Conservation (phyloP, 35 echinoderm and acorn worm species). For the Lytechinus variegatus region DNA sequence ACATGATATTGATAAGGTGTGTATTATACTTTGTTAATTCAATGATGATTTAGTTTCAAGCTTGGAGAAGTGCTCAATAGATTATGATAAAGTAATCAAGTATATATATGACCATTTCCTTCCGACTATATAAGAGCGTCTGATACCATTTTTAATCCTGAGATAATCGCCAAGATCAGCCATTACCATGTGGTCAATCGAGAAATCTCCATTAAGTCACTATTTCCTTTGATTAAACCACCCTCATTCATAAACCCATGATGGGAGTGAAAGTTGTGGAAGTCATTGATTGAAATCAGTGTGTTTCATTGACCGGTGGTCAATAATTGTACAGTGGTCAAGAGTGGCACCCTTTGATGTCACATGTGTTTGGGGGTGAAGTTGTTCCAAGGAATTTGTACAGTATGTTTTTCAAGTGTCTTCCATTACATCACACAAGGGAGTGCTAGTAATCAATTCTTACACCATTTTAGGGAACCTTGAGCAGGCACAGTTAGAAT, state of each 20-base stretch:
- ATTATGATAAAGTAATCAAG: not conserved
- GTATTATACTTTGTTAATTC: too few species aligned
- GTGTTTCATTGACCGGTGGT: not conserved
- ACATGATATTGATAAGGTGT: too few species aligned
- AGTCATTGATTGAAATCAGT: not conserved
- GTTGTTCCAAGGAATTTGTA: not conserved
- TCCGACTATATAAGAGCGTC: not conserved
- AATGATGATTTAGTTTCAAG: too few species aligned
- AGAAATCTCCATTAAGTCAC: constrained; percentile 1
- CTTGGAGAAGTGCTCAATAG: too few species aligned
- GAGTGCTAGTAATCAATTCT: not conserved
- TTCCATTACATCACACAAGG: not conserved
- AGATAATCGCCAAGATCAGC: not conserved
- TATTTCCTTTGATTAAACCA: not conserved
- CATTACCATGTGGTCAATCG: not conserved
- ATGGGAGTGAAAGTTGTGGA: not conserved
- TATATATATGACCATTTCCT: not conserved
- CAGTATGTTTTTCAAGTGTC: not conserved
- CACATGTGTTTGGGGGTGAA: not conserved
- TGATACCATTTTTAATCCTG: not conserved
- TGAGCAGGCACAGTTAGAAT: too few species aligned
- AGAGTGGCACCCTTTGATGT: not conserved
- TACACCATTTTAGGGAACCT: not conserved
- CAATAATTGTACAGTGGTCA: too few species aligned
- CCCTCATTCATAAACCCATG: not conserved